Base-by-base conservation (phyloP, 2,888 invertebrate species). In the Caenorhabditis sp. region DNA sequence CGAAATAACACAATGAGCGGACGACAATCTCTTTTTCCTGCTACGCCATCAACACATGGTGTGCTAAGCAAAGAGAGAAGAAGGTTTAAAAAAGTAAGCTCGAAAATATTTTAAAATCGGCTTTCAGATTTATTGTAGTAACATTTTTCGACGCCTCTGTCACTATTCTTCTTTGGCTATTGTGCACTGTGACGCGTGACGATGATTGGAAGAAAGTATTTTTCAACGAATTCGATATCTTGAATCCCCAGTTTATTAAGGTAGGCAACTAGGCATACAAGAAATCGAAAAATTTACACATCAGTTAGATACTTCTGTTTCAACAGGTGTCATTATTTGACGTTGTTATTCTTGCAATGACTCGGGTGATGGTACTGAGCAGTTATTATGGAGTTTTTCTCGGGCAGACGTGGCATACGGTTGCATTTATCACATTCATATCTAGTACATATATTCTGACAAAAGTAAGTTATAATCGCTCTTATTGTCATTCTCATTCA, bases 81-180 rank as follows among this genome's bases (percentile, higher is more conserved):
- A n/a, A n/a, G n/a, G n/a, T n/a, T n/a, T n/a, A n/a, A n/a, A 75
- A 46, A 35, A 68, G 62, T 65, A 22, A 35, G 37, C 15, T 17
- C 4, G 20, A 17, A 41, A 41, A 41, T n/a, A n/a, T n/a, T n/a
- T n/a, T n/a, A 41, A 41, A 41, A 41, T 41, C n/a, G 22, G 8
- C n/a, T n/a, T 59, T 11, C 59, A 73, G 79, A 26, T 86, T 87
- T 66, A 58, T 86, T 26, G 84, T 86, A 43, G 63, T 86, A 17
- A 80, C 80, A 26, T 73, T 85, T 15, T 86, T 86, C 63, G 86
- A 86, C 59, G 59, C 76, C 53, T 79, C 83, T 8, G 58, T 87
- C 41, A 77, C 79, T 17, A 80, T 82, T 30, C 71, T 87, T 13
- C 71, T 86, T n/a, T 86, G 86, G 86, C 63, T 86, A 1, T 59